A percentile compares a stretch with the other conserved stretches of the same genome.
These are phyloP conservation scores for Drosophila littoralis DNA, from an alignment of 1,140 invertebrate species.

Conservation along the genomic window DNA sequence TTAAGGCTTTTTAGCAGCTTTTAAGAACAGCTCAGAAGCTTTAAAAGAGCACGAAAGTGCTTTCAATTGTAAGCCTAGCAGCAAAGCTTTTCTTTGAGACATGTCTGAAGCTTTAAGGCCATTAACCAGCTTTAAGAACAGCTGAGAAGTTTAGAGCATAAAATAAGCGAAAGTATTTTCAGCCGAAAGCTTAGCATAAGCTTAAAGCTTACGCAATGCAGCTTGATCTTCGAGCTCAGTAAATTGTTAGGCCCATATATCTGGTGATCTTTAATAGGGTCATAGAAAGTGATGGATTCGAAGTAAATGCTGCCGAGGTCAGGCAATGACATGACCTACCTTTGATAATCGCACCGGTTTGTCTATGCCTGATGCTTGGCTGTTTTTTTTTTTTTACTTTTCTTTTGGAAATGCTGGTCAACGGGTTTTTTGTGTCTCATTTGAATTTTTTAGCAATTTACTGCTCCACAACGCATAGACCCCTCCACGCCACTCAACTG, in stretches of 20 bases:
- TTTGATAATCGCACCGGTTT: conserved; percentile 27
- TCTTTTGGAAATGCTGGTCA: conserved; percentile 54
- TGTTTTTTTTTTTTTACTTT: background rate
- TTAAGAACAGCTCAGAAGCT: background rate
- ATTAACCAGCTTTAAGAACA: too few relatives aligned
- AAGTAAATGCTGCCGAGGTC: conserved; percentile 18
- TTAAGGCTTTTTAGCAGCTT: background rate
- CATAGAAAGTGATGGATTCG: conserved; percentile 28
- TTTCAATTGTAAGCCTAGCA: too few relatives aligned
- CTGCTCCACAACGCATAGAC: background rate
- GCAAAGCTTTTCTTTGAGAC: too few relatives aligned
- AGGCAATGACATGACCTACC: conserved; percentile 36
- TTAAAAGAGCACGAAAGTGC: too few relatives aligned
- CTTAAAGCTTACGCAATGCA: too few relatives aligned
- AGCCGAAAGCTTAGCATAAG: too few relatives aligned
- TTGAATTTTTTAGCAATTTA: conserved; percentile 51
- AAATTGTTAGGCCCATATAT: background rate
- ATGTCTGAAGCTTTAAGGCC: too few relatives aligned
- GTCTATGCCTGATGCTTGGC: background rate
- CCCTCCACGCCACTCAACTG: background rate
- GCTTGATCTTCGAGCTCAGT: too few relatives aligned
- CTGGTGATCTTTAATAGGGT: background rate
- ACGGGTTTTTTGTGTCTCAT: conserved; percentile 54
- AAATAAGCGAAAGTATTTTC: too few relatives aligned
- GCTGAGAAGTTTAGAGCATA: too few relatives aligned